A percentile compares a stretch with the other conserved stretches of the same genome.
Evolutionary conservation across 1,140 invertebrate species (phyloP).

Genomic region (Portunus trituberculatus): DNA sequence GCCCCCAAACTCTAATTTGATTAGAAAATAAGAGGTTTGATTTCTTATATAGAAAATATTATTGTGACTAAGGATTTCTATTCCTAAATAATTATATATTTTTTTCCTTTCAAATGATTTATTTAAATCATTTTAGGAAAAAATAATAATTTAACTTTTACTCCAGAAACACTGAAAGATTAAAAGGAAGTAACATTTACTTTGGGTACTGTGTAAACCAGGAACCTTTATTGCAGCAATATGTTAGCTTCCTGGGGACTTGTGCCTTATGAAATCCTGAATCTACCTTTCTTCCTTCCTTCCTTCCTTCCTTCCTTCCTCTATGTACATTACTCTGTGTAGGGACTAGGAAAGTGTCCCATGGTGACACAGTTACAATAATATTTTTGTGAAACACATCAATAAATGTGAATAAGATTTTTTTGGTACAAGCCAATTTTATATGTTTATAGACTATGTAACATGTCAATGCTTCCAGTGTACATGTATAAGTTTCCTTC

Average conservation of each 20-base stretch:
- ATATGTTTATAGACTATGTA: slow-evolving; percentile 62
- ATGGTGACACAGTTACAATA: slow-evolving; percentile 57
- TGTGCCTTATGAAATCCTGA: slow-evolving; percentile 65
- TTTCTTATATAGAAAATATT: not conserved
- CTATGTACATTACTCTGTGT: slow-evolving; percentile 47
- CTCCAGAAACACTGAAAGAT: not conserved
- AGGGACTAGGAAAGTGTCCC: not conserved
- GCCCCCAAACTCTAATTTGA: slow-evolving; percentile 79
- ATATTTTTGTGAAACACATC: slow-evolving; percentile 52
- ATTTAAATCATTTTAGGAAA: not conserved
- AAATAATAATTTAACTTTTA: not conserved
- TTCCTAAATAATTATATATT: not conserved
- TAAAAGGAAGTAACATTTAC: not conserved
- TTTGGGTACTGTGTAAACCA: not conserved
- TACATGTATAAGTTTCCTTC: slow-evolving; percentile 62
- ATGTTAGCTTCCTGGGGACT: slow-evolving; percentile 41
- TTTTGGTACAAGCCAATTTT: slow-evolving; percentile 72
- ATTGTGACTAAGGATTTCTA: not conserved
- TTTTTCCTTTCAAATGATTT: not conserved
- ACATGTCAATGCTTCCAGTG: slow-evolving; percentile 69
- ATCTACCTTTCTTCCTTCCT: not conserved
- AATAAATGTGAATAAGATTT: slow-evolving; percentile 51
- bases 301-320: not conserved
- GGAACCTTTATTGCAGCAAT: not conserved
- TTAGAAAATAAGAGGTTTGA: slow-evolving; percentile 78